Percentiles rank a stretch among this genome's conserved stretches.
Conservation (phyloP, 2,888 invertebrate genomes). For the Poecilus cupreus region DNA sequence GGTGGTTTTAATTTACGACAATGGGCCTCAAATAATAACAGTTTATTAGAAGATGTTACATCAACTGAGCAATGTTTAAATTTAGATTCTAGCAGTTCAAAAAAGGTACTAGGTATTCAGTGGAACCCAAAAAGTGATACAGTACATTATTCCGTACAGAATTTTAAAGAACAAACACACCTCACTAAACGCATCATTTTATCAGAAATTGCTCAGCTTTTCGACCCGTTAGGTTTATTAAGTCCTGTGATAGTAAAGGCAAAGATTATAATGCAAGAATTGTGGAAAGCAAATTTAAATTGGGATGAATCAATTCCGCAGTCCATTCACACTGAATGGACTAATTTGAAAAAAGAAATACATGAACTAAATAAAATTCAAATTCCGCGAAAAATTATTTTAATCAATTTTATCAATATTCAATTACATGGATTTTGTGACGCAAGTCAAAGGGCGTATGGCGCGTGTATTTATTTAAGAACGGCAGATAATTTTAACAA, state of each 20-base stretch:
- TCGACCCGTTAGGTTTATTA: slow-evolving; percentile 19
- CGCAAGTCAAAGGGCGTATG: slow-evolving; percentile 11
- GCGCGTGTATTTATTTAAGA: slow-evolving; percentile 29
- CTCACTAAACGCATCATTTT: slow-evolving; percentile 15
- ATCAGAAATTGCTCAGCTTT: neutral
- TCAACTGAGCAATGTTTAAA: neutral
- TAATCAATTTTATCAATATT: neutral
- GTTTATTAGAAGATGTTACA: neutral
- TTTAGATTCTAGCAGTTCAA: neutral
- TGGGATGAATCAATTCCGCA: slow-evolving; percentile 32
- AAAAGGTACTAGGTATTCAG: slow-evolving; percentile 23
- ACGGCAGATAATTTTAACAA: neutral
- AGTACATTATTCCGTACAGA: neutral
- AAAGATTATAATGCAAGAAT: too few species aligned
- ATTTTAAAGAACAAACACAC: neutral
- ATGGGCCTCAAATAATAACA: neutral
- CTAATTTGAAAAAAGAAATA: neutral
- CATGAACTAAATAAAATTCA: neutral
- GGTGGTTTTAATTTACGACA: slow-evolving; percentile 22
- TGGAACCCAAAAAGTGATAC: slow-evolving; percentile 56
- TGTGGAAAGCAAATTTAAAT: slow-evolving; percentile 28
- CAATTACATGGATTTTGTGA: slow-evolving; percentile 26
- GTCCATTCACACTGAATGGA: neutral
- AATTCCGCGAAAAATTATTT: neutral
- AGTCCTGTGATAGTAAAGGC: too few species aligned